Conservation (phyloP, 2,888 invertebrate genomes). For the Rotaria macrura region DNA sequence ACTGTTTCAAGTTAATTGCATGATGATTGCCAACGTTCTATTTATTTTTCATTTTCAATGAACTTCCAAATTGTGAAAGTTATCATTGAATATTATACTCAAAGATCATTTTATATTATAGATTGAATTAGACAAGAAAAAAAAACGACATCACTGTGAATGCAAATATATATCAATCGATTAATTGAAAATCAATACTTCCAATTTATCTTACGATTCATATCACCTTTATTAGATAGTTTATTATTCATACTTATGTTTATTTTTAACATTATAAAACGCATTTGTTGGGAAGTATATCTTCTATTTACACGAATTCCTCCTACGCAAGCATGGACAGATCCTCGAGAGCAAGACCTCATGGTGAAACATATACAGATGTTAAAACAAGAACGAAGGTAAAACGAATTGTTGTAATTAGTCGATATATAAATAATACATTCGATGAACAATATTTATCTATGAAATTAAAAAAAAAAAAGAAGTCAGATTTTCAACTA, state of each 20-base stretch:
- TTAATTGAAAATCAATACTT: not conserved
- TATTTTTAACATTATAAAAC: not conserved
- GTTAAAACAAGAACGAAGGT: not conserved
- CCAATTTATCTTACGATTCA: not conserved
- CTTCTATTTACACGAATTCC: not conserved
- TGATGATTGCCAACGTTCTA: no score
- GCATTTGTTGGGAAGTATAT: not conserved
- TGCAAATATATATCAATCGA: not conserved
- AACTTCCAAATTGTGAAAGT: no score
- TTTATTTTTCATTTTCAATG: no score
- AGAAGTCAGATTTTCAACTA: no score
- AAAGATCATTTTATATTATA: no score
- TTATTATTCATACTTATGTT: not conserved
- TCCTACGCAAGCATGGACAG: not conserved
- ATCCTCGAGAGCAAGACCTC: not conserved
- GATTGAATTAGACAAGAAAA: no score
- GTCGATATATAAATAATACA: no score
- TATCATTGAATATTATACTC: no score
- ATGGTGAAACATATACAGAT: not conserved
- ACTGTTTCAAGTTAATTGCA: no score
- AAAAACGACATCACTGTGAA: not conserved
- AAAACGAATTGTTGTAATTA: no score
- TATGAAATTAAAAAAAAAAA: no score
- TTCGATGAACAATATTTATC: no score
- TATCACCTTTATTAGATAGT: not conserved